These are phyloP conservation scores for Tetragonula clypearis DNA, from an alignment of 1,140 invertebrate genomes.

Conservation along the genomic window DNA sequence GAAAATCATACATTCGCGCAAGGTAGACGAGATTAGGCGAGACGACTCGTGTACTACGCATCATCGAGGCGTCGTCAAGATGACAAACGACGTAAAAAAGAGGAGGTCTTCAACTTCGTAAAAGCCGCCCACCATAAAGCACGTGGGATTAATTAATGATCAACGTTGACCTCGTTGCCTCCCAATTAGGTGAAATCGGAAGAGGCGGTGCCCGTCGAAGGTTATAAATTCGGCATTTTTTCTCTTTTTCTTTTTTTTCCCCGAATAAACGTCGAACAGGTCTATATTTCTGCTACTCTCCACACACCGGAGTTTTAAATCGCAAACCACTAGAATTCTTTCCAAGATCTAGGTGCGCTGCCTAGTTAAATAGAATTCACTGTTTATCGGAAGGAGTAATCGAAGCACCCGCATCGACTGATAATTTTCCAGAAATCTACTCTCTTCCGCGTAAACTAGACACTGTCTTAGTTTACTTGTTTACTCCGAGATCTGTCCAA, in stretches of 20 bases:
- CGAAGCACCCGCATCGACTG: background rate
- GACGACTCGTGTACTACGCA: too few species aligned
- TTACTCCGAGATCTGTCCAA: background rate
- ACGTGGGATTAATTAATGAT: conserved; percentile 49
- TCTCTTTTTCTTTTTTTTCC: too few species aligned
- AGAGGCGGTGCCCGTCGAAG: background rate
- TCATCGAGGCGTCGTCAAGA: conserved; percentile 24
- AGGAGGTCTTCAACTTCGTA: background rate
- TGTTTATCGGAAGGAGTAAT: background rate
- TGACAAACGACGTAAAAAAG: conserved; percentile 36
- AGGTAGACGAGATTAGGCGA: background rate
- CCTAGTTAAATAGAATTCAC: background rate
- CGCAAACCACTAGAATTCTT: background rate
- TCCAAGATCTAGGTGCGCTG: background rate
- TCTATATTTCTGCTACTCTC: too few species aligned
- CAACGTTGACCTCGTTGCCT: conserved; percentile 17
- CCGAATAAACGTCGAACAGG: background rate
- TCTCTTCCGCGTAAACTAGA: background rate
- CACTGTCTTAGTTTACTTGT: background rate
- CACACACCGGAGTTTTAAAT: too few species aligned
- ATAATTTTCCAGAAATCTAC: conserved; percentile 3
- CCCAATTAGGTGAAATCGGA: conserved; percentile 38
- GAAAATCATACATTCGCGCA: background rate
- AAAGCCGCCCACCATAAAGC: background rate
- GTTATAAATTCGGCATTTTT: conserved; percentile 14